phyloP scores from a whole-genome alignment of 1,140 invertebrate species.

The Drosophila burlai region DNA sequence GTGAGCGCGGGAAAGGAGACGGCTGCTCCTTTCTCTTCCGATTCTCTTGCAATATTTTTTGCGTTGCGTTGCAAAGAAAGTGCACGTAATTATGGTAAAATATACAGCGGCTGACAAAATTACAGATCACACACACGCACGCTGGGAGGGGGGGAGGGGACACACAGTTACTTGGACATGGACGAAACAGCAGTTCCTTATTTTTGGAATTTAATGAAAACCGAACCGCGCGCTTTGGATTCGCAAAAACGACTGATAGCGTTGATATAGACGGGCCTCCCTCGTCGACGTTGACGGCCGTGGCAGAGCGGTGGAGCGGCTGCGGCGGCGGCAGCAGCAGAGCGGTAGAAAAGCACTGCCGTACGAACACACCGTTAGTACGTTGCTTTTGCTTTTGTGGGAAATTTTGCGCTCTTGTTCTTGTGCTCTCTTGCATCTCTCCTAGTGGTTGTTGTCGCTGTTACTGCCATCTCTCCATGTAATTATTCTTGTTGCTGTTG shows the following conservation, averaged over 20 bases:
- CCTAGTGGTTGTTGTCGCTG: slow-evolving; percentile 11
- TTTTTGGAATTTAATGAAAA: slow-evolving; percentile 32
- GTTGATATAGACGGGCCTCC: slow-evolving; percentile 78
- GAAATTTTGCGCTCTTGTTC: slow-evolving; percentile 61
- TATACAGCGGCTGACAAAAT: slow-evolving; percentile 68
- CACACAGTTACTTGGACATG: slow-evolving; percentile 56
- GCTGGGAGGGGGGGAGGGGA: slow-evolving; percentile 1
- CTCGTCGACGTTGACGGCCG: slow-evolving; percentile 56
- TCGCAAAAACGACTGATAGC: slow-evolving; percentile 81
- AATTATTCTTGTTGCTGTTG: not conserved
- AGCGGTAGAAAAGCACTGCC: slow-evolving; percentile 13
- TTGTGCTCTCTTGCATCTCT: slow-evolving; percentile 31
- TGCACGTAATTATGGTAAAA: slow-evolving; percentile 71
- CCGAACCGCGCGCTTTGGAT: slow-evolving; percentile 72
- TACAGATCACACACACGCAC: slow-evolving; percentile 55
- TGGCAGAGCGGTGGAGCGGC: slow-evolving; percentile 32
- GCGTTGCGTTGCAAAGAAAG: slow-evolving; percentile 41
- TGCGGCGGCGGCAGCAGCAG: slow-evolving; percentile 48
- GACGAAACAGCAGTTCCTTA: slow-evolving; percentile 40
- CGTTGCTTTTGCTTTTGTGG: slow-evolving; percentile 34
- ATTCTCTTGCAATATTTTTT: slow-evolving; percentile 24
- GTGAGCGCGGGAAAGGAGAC: slow-evolving; percentile 19
- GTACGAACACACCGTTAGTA: slow-evolving; percentile 21
- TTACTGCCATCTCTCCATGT: slow-evolving; percentile 14
- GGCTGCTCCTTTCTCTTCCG: slow-evolving; percentile 11